A percentile compares a stretch with the other conserved stretches of the same genome.
phyloP scores from a whole-genome alignment of 2,888 invertebrate genomes.

The Drosophila affinis region DNA sequence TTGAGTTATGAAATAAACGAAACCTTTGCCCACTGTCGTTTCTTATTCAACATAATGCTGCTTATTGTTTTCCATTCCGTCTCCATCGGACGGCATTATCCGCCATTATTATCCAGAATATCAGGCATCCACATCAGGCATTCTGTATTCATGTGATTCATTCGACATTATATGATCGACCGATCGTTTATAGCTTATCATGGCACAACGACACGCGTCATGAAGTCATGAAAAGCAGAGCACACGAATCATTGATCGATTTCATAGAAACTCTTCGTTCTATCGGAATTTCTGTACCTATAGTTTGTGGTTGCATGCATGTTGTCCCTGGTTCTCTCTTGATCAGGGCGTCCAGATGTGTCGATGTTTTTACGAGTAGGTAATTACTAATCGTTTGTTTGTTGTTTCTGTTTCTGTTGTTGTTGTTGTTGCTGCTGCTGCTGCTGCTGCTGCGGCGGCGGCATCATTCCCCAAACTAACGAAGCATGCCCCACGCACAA shows the following conservation, averaged over 20 bases:
- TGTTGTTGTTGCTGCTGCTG: constrained; percentile 59
- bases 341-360: constrained; percentile 22
- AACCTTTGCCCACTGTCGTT: constrained; percentile 59
- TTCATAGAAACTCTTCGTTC: constrained; percentile 4
- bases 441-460: constrained; percentile 60
- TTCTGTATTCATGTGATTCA: constrained; percentile 33
- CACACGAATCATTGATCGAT: constrained; percentile 10
- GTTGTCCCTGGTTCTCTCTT: constrained; percentile 9
- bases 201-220: constrained; percentile 25
- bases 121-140: constrained; percentile 13
- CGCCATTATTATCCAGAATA: constrained; percentile 4
- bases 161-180: constrained; percentile 24
- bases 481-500: constrained; percentile 38
- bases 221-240: constrained; percentile 5
- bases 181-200: constrained; percentile 28
- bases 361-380: constrained; percentile 25
- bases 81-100: constrained; percentile 10
- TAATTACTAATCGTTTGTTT: constrained; percentile 66
- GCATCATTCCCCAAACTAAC: constrained; percentile 43
- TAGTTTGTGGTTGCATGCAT: constrained; percentile 38
- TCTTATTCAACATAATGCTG: constrained; percentile 45
- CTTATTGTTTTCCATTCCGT: constrained; percentile 54
- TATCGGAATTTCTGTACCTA: constrained; percentile 6
- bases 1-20: constrained; percentile 51
- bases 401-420: constrained; percentile 48